These are phyloP conservation scores for Pterois miles DNA, from an alignment of 2,797 vertebrate species.

Conservation along the genomic window DNA sequence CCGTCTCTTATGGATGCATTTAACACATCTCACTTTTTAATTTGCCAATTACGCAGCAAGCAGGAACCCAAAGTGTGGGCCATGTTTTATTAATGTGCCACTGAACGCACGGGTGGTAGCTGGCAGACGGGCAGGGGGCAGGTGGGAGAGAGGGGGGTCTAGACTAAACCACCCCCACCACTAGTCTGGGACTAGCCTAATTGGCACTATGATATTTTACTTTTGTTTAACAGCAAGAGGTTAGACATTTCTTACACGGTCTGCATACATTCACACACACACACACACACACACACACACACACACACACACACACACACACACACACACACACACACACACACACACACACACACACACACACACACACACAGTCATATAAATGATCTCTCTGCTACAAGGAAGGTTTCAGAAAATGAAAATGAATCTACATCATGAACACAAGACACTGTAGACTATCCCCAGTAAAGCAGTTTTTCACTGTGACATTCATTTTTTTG, in stretches of 20 bases:
- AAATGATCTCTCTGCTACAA: too few species aligned
- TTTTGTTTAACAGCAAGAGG: slow-evolving; percentile 82
- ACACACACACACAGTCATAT: too few species aligned
- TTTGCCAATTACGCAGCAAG: slow-evolving; percentile 94
- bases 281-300: too few species aligned
- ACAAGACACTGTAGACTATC: background rate
- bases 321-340: too few species aligned
- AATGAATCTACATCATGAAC: background rate
- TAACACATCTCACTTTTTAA: slow-evolving; percentile 93
- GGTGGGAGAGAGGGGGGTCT: background rate
- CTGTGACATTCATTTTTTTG: background rate
- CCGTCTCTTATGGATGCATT: slow-evolving; percentile 86
- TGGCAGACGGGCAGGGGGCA: slow-evolving; percentile 16
- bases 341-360: too few species aligned
- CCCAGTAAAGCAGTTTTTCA: background rate
- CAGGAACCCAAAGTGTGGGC: slow-evolving; percentile 83
- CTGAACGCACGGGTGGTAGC: slow-evolving; percentile 69
- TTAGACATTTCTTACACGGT: slow-evolving; percentile 67
- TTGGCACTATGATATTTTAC: slow-evolving; percentile 82
- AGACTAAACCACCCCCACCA: slow-evolving; percentile 46
- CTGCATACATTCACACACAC: too few species aligned
- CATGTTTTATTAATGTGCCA: slow-evolving; percentile 96
- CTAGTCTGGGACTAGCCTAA: slow-evolving; percentile 81
- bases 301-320: too few species aligned
- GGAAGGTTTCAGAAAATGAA: too few species aligned